Percentiles rank a stretch among this genome's conserved stretches.
Evolutionary conservation across 1,140 invertebrate species (phyloP).

Genomic region (Homalodisca vitripennis): DNA sequence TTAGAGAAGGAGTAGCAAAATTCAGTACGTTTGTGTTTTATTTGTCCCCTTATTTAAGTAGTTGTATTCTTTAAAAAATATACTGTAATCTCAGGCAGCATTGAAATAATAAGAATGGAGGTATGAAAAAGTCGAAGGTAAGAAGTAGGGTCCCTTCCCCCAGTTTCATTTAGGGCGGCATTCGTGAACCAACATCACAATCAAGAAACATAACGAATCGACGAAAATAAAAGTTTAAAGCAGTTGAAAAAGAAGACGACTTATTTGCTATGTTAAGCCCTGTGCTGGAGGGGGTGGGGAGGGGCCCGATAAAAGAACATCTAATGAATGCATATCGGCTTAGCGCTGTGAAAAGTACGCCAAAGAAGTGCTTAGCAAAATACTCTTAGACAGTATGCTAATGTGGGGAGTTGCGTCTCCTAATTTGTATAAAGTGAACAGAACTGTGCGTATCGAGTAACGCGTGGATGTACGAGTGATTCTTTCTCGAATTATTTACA

Average conservation of each 20-base stretch:
- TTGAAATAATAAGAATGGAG: no score
- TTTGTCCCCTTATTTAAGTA: no score
- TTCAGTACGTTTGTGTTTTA: no score
- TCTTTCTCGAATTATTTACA: not conserved
- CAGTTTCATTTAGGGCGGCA: not conserved
- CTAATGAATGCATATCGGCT: conserved; percentile 18
- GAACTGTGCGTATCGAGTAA: not conserved
- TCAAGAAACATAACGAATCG: conserved; percentile 7
- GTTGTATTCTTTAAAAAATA: no score
- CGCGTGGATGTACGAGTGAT: conserved; percentile 1
- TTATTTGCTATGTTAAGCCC: conserved; percentile 17
- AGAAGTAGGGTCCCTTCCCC: not conserved
- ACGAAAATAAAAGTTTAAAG: conserved; percentile 3
- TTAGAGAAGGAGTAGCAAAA: no score
- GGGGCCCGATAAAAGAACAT: not conserved
- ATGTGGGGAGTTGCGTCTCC: not conserved
- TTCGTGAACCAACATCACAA: not conserved
- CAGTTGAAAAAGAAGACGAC: conserved; percentile 5
- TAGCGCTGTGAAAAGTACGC: not conserved
- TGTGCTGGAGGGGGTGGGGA: not conserved
- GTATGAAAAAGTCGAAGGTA: no score
- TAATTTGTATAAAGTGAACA: not conserved
- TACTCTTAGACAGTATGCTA: conserved; percentile 8
- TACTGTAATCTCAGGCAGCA: no score
- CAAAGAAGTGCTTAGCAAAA: not conserved